These are phyloP conservation scores for Halcyon badia DNA, from an alignment of 2,797 vertebrate species.

Conservation along the genomic window DNA sequence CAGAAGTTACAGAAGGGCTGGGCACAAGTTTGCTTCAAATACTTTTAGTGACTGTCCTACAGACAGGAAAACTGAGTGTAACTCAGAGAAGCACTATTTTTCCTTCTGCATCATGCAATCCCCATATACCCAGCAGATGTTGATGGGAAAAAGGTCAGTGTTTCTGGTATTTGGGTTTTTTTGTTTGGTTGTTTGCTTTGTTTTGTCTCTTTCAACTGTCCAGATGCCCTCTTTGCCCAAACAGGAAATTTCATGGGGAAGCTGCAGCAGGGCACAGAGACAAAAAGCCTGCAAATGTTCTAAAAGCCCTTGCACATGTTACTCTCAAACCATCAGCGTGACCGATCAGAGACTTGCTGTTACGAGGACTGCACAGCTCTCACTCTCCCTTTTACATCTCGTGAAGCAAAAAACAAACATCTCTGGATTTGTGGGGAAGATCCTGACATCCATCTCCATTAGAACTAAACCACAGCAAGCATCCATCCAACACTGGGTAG, in stretches of 20 bases:
- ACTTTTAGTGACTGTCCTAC: neutral
- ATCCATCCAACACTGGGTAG: neutral
- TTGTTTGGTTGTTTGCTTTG: neutral
- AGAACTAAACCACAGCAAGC: neutral
- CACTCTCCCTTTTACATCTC: neutral
- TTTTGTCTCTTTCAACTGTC: neutral
- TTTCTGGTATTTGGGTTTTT: neutral
- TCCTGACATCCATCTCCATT: accelerated
- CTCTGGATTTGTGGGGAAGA: neutral
- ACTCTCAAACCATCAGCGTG: neutral
- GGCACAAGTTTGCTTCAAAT: neutral
- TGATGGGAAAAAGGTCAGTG: constrained; percentile 23
- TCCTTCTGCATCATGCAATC: neutral
- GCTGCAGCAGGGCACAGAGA: neutral
- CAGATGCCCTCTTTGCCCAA: constrained; percentile 24
- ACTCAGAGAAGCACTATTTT: neutral
- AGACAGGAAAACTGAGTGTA: neutral
- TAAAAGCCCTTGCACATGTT: neutral
- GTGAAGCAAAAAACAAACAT: neutral
- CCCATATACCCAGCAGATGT: neutral
- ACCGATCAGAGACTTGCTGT: neutral
- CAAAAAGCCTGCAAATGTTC: neutral
- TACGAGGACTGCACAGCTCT: neutral
- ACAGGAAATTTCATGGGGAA: constrained; percentile 39
- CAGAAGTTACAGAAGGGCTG: neutral